These are phyloP conservation scores for Phodopus roborovskii DNA, from an alignment of 2,113 vertebrate species.

Conservation along the genomic window DNA sequence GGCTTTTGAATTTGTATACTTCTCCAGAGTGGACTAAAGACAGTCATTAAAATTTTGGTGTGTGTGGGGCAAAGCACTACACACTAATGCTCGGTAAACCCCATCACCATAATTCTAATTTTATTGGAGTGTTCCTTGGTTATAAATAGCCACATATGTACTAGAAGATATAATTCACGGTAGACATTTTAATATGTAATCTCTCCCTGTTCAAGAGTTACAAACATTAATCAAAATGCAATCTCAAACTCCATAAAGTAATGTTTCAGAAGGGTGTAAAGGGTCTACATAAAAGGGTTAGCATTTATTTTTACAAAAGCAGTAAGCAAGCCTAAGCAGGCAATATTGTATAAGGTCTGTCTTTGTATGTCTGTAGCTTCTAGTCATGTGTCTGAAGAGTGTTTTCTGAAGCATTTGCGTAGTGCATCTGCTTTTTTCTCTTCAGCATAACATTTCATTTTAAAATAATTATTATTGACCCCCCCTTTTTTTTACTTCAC, in stretches of 20 bases:
- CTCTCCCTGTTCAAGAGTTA: conserved; percentile 47
- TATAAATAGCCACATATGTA: conserved; percentile 44
- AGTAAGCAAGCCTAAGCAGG: neutral
- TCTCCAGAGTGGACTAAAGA: neutral
- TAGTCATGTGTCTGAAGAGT: too few species aligned
- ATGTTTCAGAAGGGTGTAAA: conserved; percentile 1
- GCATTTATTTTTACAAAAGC: conserved; percentile 55
- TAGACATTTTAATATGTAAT: conserved; percentile 63
- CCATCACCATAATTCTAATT: conserved; percentile 4
- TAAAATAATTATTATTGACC: conserved; percentile 16
- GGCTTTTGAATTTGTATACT: conserved; percentile 28
- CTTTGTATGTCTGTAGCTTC: neutral
- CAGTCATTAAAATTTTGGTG: neutral
- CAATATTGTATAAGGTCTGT: neutral
- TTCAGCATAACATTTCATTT: neutral
- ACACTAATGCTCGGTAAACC: neutral
- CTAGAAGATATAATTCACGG: conserved; percentile 48
- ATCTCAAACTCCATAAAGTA: neutral
- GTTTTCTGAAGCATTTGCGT: neutral
- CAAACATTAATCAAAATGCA: conserved; percentile 62
- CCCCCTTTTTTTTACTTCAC: neutral
- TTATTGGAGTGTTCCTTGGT: neutral
- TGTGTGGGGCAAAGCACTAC: neutral
- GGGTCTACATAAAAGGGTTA: neutral
- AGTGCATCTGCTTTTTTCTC: neutral